These are phyloP conservation scores for Ganaspis sp. DNA, from an alignment of 1,140 invertebrate species.

Conservation along the genomic window DNA sequence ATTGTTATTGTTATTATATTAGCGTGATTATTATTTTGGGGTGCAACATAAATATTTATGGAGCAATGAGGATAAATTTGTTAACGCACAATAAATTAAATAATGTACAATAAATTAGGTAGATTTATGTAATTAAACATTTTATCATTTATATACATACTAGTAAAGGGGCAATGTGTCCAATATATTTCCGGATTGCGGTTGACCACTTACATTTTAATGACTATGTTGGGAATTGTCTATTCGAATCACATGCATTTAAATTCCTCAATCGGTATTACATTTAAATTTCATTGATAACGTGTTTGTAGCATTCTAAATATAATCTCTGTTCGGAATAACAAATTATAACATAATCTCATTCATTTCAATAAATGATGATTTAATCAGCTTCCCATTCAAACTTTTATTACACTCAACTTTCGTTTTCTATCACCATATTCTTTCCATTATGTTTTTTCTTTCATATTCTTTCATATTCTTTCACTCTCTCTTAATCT, in stretches of 20 bases:
- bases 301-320: constrained; percentile 1
- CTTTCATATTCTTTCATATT: too few relatives aligned
- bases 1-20: too few relatives aligned
- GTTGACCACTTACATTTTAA: not conserved
- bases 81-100: too few relatives aligned
- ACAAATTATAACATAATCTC: constrained; percentile 3
- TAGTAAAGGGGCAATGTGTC: not conserved
- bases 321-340: not conserved
- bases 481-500: too few relatives aligned
- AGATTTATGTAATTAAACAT: not conserved
- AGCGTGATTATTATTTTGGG: too few relatives aligned
- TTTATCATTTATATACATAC: not conserved
- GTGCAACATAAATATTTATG: too few relatives aligned
- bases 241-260: constrained; percentile 7
- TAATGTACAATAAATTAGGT: not conserved
- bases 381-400: not conserved
- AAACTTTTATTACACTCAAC: not conserved
- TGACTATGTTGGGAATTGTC: not conserved
- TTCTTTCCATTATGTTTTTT: too few relatives aligned
- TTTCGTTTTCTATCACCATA: too few relatives aligned
- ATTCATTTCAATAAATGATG: not conserved
- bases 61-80: too few relatives aligned
- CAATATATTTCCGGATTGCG: not conserved
- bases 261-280: constrained; percentile 6
- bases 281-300: constrained; percentile 2